Evolutionary conservation across 1,140 invertebrate species (phyloP).

Genomic region (Euura lappo): DNA sequence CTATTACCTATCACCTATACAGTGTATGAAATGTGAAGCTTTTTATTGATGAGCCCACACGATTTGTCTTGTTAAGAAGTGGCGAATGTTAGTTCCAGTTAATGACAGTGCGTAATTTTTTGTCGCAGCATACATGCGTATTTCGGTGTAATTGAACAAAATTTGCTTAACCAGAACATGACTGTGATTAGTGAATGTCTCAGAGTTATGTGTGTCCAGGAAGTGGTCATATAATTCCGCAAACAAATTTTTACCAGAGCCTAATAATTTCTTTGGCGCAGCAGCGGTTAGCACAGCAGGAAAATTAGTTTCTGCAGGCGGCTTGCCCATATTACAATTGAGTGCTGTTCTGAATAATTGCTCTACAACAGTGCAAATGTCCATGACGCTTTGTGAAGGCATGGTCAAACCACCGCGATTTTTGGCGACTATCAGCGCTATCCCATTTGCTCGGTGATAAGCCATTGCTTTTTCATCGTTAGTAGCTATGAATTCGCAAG

Average conservation of each 20-base stretch:
- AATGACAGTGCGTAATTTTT: background rate
- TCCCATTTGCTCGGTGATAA: no score
- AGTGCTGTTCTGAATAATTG: background rate
- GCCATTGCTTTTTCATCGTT: no score
- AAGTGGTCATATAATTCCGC: background rate
- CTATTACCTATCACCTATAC: no score
- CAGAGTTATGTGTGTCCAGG: background rate
- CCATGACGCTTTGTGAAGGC: background rate
- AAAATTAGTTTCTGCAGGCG: background rate
- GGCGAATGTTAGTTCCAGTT: conserved; percentile 1
- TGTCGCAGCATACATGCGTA: background rate
- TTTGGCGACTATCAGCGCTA: background rate
- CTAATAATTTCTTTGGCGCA: background rate
- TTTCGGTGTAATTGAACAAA: background rate
- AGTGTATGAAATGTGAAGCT: no score
- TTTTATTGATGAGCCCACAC: conserved; percentile 8
- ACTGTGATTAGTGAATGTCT: background rate
- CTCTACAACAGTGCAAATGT: background rate
- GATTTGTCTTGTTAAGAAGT: background rate
- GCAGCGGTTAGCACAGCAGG: background rate
- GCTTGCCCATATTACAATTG: background rate
- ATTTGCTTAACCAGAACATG: background rate
- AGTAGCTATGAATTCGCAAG: no score
- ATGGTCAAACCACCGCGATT: background rate
- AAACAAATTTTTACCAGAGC: background rate